phyloP scores from a whole-genome alignment of 2,888 invertebrate species.

The Encarsia formosa region DNA sequence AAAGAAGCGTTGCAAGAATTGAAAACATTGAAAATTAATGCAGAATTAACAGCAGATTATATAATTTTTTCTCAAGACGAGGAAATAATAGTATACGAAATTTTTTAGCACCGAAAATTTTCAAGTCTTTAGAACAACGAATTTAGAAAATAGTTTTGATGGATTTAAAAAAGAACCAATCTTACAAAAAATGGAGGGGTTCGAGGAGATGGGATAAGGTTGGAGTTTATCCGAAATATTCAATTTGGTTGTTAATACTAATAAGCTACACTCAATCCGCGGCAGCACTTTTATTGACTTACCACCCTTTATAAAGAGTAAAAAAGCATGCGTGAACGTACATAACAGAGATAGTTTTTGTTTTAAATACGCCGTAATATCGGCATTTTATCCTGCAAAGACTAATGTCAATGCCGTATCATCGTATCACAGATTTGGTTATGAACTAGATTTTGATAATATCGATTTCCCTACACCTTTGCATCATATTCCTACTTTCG shows the following conservation, averaged over 20 bases:
- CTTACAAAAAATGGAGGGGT: neutral
- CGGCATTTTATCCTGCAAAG: neutral
- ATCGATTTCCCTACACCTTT: neutral
- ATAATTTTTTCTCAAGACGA: neutral
- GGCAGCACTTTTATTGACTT: neutral
- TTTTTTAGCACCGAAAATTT: neutral
- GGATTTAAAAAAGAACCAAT: neutral
- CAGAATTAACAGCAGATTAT: neutral
- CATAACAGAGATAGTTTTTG: neutral
- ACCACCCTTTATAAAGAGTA: neutral
- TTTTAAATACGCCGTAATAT: neutral
- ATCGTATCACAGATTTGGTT: neutral
- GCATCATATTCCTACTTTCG: neutral
- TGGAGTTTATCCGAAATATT: neutral
- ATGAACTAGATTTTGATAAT: neutral
- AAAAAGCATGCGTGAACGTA: neutral
- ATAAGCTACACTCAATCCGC: neutral
- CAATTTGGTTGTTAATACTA: neutral
- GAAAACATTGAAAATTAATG: neutral
- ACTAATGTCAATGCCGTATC: neutral
- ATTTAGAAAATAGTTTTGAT: neutral
- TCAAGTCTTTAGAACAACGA: neutral
- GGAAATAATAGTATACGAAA: neutral
- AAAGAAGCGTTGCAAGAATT: too few relatives aligned
- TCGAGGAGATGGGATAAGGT: neutral